Conservation (phyloP, 2,113 vertebrate genomes). For the Chionomys nivalis region DNA sequence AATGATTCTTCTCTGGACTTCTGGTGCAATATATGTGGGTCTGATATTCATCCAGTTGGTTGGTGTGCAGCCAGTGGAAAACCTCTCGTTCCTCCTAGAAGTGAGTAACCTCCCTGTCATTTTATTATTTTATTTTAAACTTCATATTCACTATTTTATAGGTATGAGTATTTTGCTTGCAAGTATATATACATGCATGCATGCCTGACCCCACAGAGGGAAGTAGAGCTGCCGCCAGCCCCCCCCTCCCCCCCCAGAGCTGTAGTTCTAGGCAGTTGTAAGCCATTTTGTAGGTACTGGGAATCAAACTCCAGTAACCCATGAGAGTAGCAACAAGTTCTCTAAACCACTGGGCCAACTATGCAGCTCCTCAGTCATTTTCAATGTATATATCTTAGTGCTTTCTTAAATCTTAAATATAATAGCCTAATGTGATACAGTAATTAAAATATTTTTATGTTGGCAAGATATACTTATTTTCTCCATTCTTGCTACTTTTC, state of each 20-base stretch:
- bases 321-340: neutral
- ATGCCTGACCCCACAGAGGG: neutral
- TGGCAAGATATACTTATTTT: neutral
- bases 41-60: constrained; percentile 97
- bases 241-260: neutral
- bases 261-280: neutral
- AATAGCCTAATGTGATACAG: neutral
- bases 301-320: too few relatives aligned
- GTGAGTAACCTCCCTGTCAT: constrained; percentile 77
- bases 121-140: neutral
- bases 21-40: constrained; percentile 96
- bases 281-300: neutral
- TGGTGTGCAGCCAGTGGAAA: constrained; percentile 98
- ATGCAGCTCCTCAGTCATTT: neutral
- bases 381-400: neutral
- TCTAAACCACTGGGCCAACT: neutral
- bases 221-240: neutral
- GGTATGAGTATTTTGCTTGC: neutral
- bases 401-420: neutral
- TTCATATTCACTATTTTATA: neutral
- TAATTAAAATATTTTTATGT: constrained; percentile 17
- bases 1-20: constrained; percentile 95
- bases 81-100: constrained; percentile 97
- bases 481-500: neutral
- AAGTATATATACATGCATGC: neutral